Base-by-base conservation (phyloP, 2,888 invertebrate species). In the Vanessa cardui region DNA sequence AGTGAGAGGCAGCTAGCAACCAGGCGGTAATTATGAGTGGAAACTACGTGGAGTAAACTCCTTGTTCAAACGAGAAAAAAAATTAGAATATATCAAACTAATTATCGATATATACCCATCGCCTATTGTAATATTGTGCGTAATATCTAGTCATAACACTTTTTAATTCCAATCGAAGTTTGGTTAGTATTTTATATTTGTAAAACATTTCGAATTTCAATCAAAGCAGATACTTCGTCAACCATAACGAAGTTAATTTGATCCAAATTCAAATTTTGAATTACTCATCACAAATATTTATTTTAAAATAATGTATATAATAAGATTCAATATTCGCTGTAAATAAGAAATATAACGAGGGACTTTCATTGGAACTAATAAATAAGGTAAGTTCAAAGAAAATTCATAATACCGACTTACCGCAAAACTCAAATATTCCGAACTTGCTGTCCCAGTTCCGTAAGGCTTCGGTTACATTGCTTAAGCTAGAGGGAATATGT, bases 381-480 rank as follows among this genome's bases (percentile, higher is more conserved):
- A 77, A 80, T 76, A 78, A 75, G 72, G 70, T 74, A 72, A 75
- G 76, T 73, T 78, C 73, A 73, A 77, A 78, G 73, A 74, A 75
- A 80, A 77, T 74, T 78, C 74, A 74, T 76, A 77, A 79, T 72
- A 76, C 71, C 70, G 77, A 76, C 80, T 81, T 78, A 78, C 76
- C 72, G 68, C 69, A 75, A 76, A 74, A 77, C 74, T 73, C 68
- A 72, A 72, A 69, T 69, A 69, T 67, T 67, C 66, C 47, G 62
- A 69, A 72, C 69, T 69, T 63, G 50, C 47, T 50, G 67, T 54
- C 59, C 66, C 67, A 59, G 39, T 64, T 71, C 61, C 21, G 18
- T 60, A 26, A 18, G 49, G 33, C 12, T 6, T 8, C 15, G 52
- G 39, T 21, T 21, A 68, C 18, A 12, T 31, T 58, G 12, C 18